These are phyloP conservation scores for Lytechinus variegatus DNA, from an alignment of 35 echinoderm and acorn worm genomes.

Conservation along the genomic window DNA sequence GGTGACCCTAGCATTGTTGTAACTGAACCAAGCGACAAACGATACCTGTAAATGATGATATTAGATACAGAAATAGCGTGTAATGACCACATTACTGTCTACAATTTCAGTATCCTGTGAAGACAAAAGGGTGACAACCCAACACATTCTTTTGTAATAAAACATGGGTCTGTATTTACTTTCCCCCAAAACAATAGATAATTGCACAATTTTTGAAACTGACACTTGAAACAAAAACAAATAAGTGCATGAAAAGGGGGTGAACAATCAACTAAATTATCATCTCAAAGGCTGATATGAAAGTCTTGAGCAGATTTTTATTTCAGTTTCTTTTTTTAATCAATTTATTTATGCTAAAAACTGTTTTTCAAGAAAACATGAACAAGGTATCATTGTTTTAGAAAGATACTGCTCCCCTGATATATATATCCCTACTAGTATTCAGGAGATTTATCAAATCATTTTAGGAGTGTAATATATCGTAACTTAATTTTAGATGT, in stretches of 20 bases:
- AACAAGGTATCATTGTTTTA: too few relatives aligned
- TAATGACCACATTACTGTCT: background rate
- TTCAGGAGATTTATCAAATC: too few relatives aligned
- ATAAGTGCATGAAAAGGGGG: too few relatives aligned
- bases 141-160: background rate
- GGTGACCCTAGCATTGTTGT: background rate
- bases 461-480: too few relatives aligned
- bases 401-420: too few relatives aligned
- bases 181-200: background rate
- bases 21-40: background rate
- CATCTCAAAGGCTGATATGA: background rate
- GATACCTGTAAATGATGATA: background rate
- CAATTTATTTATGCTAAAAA: too few relatives aligned
- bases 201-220: conserved; percentile 1
- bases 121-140: background rate
- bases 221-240: background rate
- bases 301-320: too few relatives aligned
- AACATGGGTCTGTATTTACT: background rate
- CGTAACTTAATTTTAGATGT: too few relatives aligned
- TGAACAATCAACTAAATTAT: background rate
- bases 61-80: background rate
- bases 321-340: too few relatives aligned
- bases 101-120: background rate
- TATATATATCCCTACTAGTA: too few relatives aligned
- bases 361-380: too few relatives aligned